Evolutionary conservation across 2,888 invertebrate species (phyloP), one percentile per base, ranked within the genome.

Genomic region (Agonopterix heracliana): DNA sequence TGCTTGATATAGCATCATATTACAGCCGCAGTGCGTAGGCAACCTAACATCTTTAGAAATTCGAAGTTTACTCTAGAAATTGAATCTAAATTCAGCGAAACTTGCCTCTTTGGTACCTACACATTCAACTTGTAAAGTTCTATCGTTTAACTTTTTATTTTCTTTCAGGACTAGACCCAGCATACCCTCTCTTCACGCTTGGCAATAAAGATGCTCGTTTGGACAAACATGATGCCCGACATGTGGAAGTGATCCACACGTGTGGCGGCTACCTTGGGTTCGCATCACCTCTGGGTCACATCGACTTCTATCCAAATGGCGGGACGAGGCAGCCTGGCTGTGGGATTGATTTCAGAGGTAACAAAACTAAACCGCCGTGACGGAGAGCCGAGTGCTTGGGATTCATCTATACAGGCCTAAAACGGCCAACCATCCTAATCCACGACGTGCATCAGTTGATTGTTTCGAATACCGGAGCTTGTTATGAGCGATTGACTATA

Each of bases 261-360:
- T 91, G 91, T 48, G 91, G 91, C 1, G 91, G 91, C 0, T 90
- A 90, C 63, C 78, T 91, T 2, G 91, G 91, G n/a, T 90, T 90
- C 54, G 77, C 85, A 9, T 80, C 89, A 1, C 90, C 91, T 0
- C 66, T 91, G 47, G 91, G 91, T 0, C 91, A 91, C 57, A 89
- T 91, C n/a, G 91, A 92, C 74, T 91, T 91, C 65, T 92, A 90
- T 57, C 91, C 91, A 0, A 92, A 91, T 56, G 91, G 91, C 0
- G 91, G 91, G 1, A 81, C 81, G 5, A 64, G 84, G 12, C 91
- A 91, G 61, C 91, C 91, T 0, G 91, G 91, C 2, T 91, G 91
- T 59, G 77, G 80, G 3, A 71, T 82, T 26, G 90, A 90, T 65
- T 89, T 88, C 54, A 79, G 90, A 73, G 89, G 90, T 90, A 45